Percentiles rank a stretch among this genome's conserved stretches.
Evolutionary conservation across 2,113 vertebrate species (phyloP).

Genomic region (Dipodomys stephensi): DNA sequence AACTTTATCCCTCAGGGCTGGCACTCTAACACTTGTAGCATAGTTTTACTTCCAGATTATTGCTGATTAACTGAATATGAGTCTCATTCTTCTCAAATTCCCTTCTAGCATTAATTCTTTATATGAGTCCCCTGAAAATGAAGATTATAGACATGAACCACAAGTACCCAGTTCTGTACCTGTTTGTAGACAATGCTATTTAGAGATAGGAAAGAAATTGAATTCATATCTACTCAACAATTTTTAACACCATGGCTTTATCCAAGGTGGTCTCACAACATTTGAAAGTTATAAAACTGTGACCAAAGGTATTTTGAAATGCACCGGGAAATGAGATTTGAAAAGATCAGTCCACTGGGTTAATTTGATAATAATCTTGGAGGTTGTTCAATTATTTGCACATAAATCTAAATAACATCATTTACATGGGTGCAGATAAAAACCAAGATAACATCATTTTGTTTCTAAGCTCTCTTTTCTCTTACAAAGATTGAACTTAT

Average conservation of each 20-base stretch:
- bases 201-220: not conserved
- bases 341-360: not conserved
- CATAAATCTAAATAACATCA: not conserved
- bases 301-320: not conserved
- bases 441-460: not conserved
- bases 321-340: accelerated
- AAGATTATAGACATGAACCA: too few relatives aligned
- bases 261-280: not conserved
- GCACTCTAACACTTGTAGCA: too few relatives aligned
- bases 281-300: not conserved
- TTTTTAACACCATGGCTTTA: not conserved
- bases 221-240: not conserved
- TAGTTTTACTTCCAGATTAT: too few relatives aligned
- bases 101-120: too few relatives aligned
- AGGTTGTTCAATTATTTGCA: not conserved
- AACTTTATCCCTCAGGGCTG: too few relatives aligned
- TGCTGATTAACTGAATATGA: too few relatives aligned
- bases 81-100: too few relatives aligned
- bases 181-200: not conserved
- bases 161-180: not conserved
- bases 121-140: too few relatives aligned
- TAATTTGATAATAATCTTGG: conserved; percentile 1
- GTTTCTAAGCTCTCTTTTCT: not conserved
- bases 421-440: not conserved
- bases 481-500: not conserved